phyloP scores from a whole-genome alignment of 92 coral and sea anemone species.

The Zoanthus solanderi region DNA sequence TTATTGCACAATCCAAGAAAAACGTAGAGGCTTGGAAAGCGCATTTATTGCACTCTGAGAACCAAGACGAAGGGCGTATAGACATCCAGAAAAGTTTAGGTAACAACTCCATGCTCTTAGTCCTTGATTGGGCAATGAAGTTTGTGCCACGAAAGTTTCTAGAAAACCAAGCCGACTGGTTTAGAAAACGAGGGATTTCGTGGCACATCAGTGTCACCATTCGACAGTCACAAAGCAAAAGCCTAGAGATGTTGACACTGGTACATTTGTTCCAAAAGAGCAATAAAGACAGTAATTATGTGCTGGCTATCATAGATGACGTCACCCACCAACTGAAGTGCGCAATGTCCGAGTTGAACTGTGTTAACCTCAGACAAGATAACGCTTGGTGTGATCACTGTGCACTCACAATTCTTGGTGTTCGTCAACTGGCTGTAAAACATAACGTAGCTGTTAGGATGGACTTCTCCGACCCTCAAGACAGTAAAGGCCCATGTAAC shows the following conservation, averaged over 20 bases:
- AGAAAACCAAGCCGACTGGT: slow-evolving; percentile 70
- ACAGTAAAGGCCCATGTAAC: background rate
- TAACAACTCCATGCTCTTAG: slow-evolving; percentile 34
- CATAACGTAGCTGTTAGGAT: background rate
- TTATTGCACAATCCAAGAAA: background rate
- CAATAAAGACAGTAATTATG: slow-evolving; percentile 48
- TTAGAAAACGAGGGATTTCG: slow-evolving; percentile 57
- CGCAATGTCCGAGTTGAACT: too few relatives aligned
- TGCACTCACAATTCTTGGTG: too few relatives aligned
- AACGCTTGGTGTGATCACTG: too few relatives aligned
- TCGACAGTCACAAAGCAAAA: slow-evolving; percentile 22
- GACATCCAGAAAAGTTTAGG: too few relatives aligned
- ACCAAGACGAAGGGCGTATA: slow-evolving; percentile 14
- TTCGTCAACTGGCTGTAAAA: too few relatives aligned
- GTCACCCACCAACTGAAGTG: too few relatives aligned
- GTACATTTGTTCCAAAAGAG: slow-evolving; percentile 65
- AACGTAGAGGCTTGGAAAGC: slow-evolving; percentile 62
- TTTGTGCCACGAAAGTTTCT: slow-evolving; percentile 65
- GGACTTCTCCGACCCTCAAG: background rate
- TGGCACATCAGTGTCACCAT: slow-evolving; percentile 70
- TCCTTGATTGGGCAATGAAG: slow-evolving; percentile 60
- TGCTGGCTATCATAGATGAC: too few relatives aligned
- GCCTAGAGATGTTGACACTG: slow-evolving; percentile 64
- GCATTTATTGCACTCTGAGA: slow-evolving; percentile 55
- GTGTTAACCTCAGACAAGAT: too few relatives aligned